Evolutionary conservation across 2,797 vertebrate species (phyloP).

Genomic region (Dendrocincla tyrannina): DNA sequence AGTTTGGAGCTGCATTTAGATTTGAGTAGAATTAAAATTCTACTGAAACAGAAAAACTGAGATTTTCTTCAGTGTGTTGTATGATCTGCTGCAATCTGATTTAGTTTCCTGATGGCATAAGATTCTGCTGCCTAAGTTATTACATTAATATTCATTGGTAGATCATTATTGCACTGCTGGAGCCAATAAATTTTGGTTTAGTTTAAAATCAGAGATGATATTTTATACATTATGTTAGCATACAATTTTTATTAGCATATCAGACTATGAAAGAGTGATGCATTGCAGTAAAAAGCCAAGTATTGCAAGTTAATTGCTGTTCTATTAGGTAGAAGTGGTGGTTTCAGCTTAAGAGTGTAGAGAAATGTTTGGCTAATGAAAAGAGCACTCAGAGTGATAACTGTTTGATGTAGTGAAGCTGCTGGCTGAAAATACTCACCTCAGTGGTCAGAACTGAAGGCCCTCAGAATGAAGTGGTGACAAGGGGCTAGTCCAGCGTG

Average conservation of each 20-base stretch:
- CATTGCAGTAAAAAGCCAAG: constrained; percentile 51
- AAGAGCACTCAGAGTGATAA: constrained; percentile 21
- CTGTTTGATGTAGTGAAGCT: background rate
- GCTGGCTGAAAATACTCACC: background rate
- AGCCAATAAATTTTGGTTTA: constrained; percentile 49
- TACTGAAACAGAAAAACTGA: background rate
- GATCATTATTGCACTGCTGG: background rate
- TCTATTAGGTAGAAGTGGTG: constrained; percentile 57
- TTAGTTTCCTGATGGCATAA: background rate
- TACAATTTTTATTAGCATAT: constrained; percentile 61
- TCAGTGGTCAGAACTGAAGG: background rate
- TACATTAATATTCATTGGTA: constrained; percentile 39
- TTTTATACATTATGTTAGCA: constrained; percentile 59
- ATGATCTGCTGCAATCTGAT: background rate
- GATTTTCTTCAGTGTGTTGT: background rate
- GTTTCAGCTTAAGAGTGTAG: constrained; percentile 17
- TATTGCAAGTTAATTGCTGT: constrained; percentile 66
- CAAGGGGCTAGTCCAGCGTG: background rate
- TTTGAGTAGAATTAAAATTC: background rate
- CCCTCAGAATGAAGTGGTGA: background rate
- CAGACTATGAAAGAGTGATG: constrained; percentile 44
- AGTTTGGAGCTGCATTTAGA: background rate
- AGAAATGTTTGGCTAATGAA: constrained; percentile 61
- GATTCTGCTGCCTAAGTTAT: background rate
- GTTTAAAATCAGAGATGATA: constrained; percentile 52